Evolutionary conservation across 2,113 vertebrate species (phyloP).

Genomic region (Microcebus murinus): DNA sequence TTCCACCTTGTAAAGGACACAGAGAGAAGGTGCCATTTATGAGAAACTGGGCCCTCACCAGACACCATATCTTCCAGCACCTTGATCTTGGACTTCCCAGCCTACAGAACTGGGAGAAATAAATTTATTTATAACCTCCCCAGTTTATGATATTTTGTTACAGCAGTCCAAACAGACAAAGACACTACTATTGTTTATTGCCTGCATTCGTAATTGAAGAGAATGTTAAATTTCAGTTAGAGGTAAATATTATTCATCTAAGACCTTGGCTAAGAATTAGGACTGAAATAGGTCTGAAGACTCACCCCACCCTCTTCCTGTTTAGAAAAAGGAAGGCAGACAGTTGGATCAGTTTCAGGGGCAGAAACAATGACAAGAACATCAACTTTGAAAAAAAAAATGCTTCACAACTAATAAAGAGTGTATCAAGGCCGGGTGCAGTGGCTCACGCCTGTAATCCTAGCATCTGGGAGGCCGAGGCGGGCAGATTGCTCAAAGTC

Average conservation of each 20-base stretch:
- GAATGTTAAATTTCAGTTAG: background rate
- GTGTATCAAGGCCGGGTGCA: background rate
- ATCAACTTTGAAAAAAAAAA: background rate
- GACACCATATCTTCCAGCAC: background rate
- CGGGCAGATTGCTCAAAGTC: too few species aligned
- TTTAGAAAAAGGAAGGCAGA: background rate
- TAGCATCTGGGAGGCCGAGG: too few species aligned
- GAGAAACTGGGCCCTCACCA: background rate
- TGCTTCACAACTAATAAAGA: background rate
- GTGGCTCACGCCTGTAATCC: too few species aligned
- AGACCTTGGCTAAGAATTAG: background rate
- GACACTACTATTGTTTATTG: background rate
- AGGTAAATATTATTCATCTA: background rate
- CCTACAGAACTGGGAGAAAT: background rate
- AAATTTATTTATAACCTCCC: background rate
- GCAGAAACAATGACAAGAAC: background rate
- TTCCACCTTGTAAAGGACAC: background rate
- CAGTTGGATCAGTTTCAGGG: background rate
- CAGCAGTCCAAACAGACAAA: background rate
- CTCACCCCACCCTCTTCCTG: background rate
- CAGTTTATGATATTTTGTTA: background rate
- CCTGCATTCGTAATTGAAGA: background rate
- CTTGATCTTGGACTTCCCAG: background rate
- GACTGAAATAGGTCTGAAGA: background rate
- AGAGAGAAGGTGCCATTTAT: background rate